phyloP scores from a whole-genome alignment of 2,113 vertebrate genomes.

The Shinisaurus crocodilurus region DNA sequence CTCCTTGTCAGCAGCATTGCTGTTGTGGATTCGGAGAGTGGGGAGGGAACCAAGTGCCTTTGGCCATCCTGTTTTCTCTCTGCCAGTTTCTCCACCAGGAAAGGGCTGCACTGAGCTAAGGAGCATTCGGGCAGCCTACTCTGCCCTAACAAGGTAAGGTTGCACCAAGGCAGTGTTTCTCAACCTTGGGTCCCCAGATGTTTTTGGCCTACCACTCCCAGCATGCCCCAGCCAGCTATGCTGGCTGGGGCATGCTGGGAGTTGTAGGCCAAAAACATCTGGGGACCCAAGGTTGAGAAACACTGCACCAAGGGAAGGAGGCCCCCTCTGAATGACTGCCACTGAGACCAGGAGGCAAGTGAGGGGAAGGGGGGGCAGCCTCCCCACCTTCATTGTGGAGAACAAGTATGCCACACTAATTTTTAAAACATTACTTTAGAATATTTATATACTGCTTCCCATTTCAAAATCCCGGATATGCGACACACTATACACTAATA shows the following conservation, averaged over 20 bases:
- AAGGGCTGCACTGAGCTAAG: not conserved
- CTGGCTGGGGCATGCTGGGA: no score
- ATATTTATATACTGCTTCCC: no score
- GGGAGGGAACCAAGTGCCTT: not conserved
- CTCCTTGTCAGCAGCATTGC: not conserved
- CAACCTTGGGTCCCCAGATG: no score
- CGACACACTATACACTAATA: no score
- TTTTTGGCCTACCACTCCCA: no score
- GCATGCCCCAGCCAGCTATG: no score
- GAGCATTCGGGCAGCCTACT: not conserved
- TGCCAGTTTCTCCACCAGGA: not conserved
- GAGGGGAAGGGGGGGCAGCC: not conserved
- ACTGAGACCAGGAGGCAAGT: not conserved
- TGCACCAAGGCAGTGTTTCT: not conserved
- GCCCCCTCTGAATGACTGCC: not conserved
- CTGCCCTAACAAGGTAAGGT: not conserved
- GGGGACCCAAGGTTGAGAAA: no score
- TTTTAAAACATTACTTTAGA: no score
- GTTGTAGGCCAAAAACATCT: no score
- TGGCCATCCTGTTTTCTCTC: not conserved
- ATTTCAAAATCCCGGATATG: no score
- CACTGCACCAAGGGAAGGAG: not conserved
- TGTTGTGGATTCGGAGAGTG: not conserved
- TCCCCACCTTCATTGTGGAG: not conserved
- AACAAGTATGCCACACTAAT: no score